Evolutionary conservation across 2,113 vertebrate genomes (phyloP).

Genomic region (Rissa tridactyla): DNA sequence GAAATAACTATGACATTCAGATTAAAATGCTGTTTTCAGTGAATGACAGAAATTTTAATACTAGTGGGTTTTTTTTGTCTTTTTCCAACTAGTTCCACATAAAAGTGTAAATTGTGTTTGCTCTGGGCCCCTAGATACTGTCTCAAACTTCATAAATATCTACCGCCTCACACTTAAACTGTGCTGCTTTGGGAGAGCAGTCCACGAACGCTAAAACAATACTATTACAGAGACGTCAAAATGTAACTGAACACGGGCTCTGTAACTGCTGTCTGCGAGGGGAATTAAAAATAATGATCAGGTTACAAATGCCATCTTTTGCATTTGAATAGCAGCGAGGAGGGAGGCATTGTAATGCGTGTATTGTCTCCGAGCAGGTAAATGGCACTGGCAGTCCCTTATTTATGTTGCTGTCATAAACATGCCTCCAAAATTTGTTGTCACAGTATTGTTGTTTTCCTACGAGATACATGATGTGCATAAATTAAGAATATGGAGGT

Average conservation of each 20-base stretch:
- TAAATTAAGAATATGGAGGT: neutral
- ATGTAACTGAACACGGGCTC: neutral
- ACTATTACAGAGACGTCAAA: neutral
- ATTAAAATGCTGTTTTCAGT: neutral
- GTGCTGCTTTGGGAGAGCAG: neutral
- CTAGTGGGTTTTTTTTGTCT: too few relatives aligned
- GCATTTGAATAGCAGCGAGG: neutral
- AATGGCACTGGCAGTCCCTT: neutral
- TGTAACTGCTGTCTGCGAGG: neutral
- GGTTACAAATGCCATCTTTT: neutral
- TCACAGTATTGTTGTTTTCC: neutral
- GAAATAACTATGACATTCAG: neutral
- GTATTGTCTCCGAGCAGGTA: neutral
- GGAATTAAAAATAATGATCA: neutral
- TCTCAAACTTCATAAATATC: neutral
- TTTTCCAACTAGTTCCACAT: neutral
- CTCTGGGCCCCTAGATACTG: neutral
- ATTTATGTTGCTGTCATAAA: neutral
- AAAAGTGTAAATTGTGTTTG: neutral
- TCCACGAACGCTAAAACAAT: neutral
- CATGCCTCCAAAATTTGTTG: neutral
- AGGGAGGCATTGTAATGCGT: neutral
- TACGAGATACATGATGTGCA: neutral
- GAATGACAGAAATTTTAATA: neutral
- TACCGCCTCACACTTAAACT: neutral